phyloP scores from a whole-genome alignment of 2,797 vertebrate genomes.

The Selene dorsalis region DNA sequence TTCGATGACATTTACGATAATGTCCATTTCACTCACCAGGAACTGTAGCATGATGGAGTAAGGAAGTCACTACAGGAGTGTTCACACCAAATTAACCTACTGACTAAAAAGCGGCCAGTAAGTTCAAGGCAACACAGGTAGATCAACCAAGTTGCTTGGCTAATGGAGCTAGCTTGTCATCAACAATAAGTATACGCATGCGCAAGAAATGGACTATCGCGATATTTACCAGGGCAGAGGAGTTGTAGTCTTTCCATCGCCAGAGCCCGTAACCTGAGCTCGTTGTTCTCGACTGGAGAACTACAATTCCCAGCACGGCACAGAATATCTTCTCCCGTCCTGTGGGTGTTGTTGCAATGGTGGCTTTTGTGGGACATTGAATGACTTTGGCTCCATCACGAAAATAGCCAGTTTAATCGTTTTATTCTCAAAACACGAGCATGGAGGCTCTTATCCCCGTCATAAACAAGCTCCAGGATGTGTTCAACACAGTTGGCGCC shows the following conservation, averaged over 20 bases:
- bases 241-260: slow-evolving; percentile 43
- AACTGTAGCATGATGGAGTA: slow-evolving; percentile 81
- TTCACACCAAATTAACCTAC: background rate
- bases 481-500: slow-evolving; percentile 97
- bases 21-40: slow-evolving; percentile 74
- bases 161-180: slow-evolving; percentile 27
- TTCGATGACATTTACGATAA: background rate
- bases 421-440: slow-evolving; percentile 44
- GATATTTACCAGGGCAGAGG: accelerated
- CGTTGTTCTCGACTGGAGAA: background rate
- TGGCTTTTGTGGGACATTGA: slow-evolving; percentile 84
- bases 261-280: no score
- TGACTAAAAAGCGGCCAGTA: background rate
- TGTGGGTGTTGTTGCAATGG: slow-evolving; percentile 77
- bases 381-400: slow-evolving; percentile 87
- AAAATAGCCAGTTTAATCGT: slow-evolving; percentile 54
- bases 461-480: slow-evolving; percentile 98
- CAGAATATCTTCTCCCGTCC: background rate
- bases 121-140: background rate
- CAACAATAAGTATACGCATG: slow-evolving; percentile 46
- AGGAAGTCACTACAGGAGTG: no score
- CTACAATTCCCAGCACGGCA: slow-evolving; percentile 68
- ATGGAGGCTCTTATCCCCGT: slow-evolving; percentile 99
- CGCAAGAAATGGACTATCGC: slow-evolving; percentile 32
- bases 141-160: background rate